Percentiles rank a stretch among this genome's conserved stretches.
Evolutionary conservation across 2,888 invertebrate species (phyloP).

Genomic region (Limnephilus rhombicus): DNA sequence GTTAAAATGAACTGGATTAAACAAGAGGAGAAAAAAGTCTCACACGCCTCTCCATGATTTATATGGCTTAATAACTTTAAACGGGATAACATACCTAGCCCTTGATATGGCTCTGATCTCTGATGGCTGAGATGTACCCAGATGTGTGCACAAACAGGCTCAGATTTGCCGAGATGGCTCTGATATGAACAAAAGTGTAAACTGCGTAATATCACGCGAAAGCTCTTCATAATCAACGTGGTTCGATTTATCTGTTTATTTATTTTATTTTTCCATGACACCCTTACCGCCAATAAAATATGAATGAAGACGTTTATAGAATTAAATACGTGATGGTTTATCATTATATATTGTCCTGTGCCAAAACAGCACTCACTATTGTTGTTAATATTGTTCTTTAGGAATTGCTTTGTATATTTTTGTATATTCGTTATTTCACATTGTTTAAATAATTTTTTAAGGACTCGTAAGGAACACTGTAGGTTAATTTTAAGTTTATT

Average conservation of each 20-base stretch:
- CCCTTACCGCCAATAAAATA: too few species aligned
- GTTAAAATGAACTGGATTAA: constrained; percentile 13
- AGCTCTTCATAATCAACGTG: not conserved
- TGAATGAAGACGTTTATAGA: not conserved
- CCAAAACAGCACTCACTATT: too few species aligned
- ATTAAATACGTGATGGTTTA: too few species aligned
- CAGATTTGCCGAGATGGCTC: not conserved
- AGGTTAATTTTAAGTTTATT: too few species aligned
- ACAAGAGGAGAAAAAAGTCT: not conserved
- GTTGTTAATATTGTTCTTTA: too few species aligned
- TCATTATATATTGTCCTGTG: too few species aligned
- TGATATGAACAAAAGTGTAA: not conserved
- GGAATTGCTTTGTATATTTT: too few species aligned
- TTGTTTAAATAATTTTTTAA: too few species aligned
- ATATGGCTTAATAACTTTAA: constrained; percentile 51
- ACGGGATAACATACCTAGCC: not conserved
- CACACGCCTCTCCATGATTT: constrained; percentile 53
- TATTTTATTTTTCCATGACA: not conserved
- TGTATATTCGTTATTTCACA: too few species aligned
- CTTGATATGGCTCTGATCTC: not conserved
- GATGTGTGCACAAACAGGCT: not conserved
- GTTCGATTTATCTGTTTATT: not conserved
- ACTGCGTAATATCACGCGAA: constrained; percentile 31
- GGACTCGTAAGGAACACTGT: too few species aligned
- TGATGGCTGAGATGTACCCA: not conserved